phyloP scores from a whole-genome alignment of 2,797 vertebrate genomes.

The Chelon auratus region DNA sequence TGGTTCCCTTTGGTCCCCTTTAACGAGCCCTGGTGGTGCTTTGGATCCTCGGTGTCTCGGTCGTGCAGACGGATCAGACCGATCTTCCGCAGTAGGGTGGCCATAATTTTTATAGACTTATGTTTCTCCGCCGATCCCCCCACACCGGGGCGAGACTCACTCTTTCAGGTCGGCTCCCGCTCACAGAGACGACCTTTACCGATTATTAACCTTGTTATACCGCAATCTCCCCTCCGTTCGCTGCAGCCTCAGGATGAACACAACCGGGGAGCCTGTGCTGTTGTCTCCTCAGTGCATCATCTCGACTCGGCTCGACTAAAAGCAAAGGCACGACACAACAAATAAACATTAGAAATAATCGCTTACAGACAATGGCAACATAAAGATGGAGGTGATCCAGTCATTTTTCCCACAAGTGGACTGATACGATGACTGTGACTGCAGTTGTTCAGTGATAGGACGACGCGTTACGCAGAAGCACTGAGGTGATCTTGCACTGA shows the following conservation, averaged over 20 bases:
- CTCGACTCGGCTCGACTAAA: slow-evolving; percentile 61
- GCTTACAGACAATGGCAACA: background rate
- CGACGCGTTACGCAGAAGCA: slow-evolving; percentile 60
- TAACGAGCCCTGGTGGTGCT: slow-evolving; percentile 94
- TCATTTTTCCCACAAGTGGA: slow-evolving; percentile 15
- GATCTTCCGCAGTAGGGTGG: slow-evolving; percentile 97
- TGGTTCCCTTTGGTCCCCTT: slow-evolving; percentile 91
- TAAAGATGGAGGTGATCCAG: slow-evolving; percentile 8
- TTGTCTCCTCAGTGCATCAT: slow-evolving; percentile 81
- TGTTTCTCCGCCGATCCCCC: slow-evolving; percentile 68
- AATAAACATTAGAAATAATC: slow-evolving; percentile 1
- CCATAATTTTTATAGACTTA: slow-evolving; percentile 86
- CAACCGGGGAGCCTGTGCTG: slow-evolving; percentile 68
- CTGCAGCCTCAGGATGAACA: slow-evolving; percentile 79
- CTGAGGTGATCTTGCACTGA: slow-evolving; percentile 23
- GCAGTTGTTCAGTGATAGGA: slow-evolving; percentile 56
- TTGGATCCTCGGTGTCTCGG: slow-evolving; percentile 97
- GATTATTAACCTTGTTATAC: slow-evolving; percentile 68
- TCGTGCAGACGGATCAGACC: slow-evolving; percentile 98
- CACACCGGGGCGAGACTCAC: slow-evolving; percentile 73
- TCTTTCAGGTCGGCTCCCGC: slow-evolving; percentile 49
- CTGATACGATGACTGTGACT: slow-evolving; percentile 55
- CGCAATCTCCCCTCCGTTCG: slow-evolving; percentile 74
- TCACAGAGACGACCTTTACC: slow-evolving; percentile 65
- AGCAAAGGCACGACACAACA: slow-evolving; percentile 32